phyloP scores from a whole-genome alignment of 2,797 vertebrate species.

The Typhlichthys subterraneus region DNA sequence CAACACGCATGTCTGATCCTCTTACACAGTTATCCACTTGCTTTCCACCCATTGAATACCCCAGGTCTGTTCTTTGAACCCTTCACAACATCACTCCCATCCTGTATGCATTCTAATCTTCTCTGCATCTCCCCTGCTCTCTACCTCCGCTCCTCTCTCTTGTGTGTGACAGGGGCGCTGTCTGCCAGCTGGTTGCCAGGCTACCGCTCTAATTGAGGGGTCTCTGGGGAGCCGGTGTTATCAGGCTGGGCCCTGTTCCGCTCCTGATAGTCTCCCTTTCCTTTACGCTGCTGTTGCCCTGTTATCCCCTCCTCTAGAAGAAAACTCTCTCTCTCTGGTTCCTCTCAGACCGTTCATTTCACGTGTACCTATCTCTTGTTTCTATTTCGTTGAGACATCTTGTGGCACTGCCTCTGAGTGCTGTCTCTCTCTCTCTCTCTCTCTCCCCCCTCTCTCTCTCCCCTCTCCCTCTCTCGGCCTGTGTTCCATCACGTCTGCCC shows the following conservation, averaged over 20 bases:
- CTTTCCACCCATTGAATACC: too few relatives aligned
- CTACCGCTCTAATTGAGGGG: constrained; percentile 80
- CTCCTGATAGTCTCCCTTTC: constrained; percentile 33
- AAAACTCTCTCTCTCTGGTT: background rate
- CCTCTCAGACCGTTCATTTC: background rate
- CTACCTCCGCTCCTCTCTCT: background rate
- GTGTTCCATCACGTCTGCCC: too few relatives aligned
- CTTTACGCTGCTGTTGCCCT: constrained; percentile 8
- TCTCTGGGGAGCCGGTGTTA: constrained; percentile 74
- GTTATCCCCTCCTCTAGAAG: background rate
- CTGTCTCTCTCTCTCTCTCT: constrained; percentile 29
- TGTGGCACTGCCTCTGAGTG: constrained; percentile 13
- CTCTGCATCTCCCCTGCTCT: constrained; percentile 19
- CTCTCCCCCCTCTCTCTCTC: constrained; percentile 34
- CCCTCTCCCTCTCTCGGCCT: background rate
- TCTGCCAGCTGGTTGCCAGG: constrained; percentile 77
- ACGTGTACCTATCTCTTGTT: background rate
- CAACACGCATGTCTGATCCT: constrained; percentile 10
- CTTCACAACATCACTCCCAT: too few relatives aligned
- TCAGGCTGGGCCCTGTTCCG: constrained; percentile 61
- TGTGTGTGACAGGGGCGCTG: constrained; percentile 59
- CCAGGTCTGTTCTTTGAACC: too few relatives aligned
- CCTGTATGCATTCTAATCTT: too few relatives aligned
- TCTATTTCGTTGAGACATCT: background rate
- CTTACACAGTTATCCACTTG: background rate